A percentile compares a stretch with the other conserved stretches of the same genome.
Conservation (phyloP, 2,113 vertebrate species). For the Colius striatus region DNA sequence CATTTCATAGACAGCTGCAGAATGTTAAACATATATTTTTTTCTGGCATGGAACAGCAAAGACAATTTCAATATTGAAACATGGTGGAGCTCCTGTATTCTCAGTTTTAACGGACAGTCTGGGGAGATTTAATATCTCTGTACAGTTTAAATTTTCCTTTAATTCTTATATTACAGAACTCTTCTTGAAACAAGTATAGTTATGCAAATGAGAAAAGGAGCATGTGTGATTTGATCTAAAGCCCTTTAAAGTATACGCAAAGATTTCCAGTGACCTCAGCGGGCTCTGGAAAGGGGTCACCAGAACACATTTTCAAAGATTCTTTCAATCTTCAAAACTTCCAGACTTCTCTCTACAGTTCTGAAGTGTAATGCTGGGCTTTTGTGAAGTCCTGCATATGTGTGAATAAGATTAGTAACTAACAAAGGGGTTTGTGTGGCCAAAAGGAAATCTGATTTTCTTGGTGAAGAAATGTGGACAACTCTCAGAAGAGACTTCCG, state of each 20-base stretch:
- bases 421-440: not conserved
- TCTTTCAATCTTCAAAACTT: not conserved
- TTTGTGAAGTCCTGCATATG: not conserved
- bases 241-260: not conserved
- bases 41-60: not conserved
- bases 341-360: not conserved
- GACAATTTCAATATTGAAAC: not conserved
- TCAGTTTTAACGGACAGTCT: not conserved
- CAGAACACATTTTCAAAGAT: not conserved
- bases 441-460: not conserved
- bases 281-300: not conserved
- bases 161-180: not conserved
- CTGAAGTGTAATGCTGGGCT: not conserved
- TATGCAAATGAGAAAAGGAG: not conserved
- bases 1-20: constrained; percentile 9
- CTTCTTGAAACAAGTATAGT: not conserved
- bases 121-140: not conserved
- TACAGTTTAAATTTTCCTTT: not conserved
- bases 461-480: not conserved
- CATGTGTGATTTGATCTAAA: not conserved
- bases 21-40: constrained; percentile 38
- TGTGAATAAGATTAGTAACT: not conserved
- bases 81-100: not conserved
- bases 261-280: not conserved
- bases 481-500: not conserved